These are phyloP conservation scores for Eubucco bourcierii DNA, from an alignment of 2,113 vertebrate genomes.

Conservation along the genomic window DNA sequence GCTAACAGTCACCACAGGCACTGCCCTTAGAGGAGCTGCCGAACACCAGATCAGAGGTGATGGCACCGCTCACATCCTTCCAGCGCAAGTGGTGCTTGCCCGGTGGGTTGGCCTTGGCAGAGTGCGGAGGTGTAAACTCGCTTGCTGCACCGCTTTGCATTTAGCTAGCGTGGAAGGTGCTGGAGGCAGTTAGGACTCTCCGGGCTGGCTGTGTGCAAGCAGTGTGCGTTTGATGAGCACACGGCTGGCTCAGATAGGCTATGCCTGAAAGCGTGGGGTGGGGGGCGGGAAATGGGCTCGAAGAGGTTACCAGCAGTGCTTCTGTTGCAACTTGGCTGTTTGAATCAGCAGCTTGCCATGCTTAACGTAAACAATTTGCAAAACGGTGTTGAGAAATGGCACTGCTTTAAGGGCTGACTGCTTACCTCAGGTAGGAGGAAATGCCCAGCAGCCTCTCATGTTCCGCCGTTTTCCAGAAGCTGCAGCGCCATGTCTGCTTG, in stretches of 20 bases:
- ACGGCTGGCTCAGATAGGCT: background rate
- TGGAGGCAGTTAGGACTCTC: background rate
- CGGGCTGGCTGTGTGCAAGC: background rate
- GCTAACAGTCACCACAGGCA: background rate
- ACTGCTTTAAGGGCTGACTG: background rate
- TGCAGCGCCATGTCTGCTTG: background rate
- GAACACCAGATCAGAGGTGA: background rate
- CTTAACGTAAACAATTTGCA: background rate
- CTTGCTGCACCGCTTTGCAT: background rate
- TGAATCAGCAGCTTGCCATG: constrained; percentile 4
- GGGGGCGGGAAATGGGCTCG: background rate
- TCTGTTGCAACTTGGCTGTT: background rate
- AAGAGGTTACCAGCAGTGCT: background rate
- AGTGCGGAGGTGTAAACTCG: background rate
- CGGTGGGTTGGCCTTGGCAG: background rate
- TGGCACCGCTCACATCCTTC: background rate
- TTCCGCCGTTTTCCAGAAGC: background rate
- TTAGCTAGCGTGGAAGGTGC: background rate
- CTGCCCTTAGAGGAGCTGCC: background rate
- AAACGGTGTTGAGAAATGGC: background rate
- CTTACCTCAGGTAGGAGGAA: background rate
- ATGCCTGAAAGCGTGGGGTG: background rate
- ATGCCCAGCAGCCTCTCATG: background rate
- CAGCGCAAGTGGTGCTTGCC: background rate
- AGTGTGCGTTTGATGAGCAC: background rate